Evolutionary conservation across 2,797 vertebrate genomes (phyloP).

Genomic region (Microctenopoma steveboyesi): DNA sequence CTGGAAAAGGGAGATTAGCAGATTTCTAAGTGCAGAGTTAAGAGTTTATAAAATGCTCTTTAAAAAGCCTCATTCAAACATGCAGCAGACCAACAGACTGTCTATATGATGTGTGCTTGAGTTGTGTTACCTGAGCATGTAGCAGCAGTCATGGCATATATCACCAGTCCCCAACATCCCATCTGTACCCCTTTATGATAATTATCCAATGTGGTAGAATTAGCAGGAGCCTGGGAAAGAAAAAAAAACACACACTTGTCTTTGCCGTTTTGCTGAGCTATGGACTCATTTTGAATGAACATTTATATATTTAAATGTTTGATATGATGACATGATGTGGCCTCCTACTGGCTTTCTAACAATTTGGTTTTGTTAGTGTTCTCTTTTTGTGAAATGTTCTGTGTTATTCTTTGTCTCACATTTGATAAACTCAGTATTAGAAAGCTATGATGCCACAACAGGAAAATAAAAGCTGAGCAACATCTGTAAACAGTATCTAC

Average conservation of each 20-base stretch:
- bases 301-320: background rate
- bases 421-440: background rate
- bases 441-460: background rate
- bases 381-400: background rate
- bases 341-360: background rate
- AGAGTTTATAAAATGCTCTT: background rate
- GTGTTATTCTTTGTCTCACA: background rate
- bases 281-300: too few relatives aligned
- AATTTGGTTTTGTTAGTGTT: background rate
- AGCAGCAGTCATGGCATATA: slow-evolving; percentile 94
- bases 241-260: background rate
- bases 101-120: background rate
- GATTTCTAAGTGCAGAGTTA: background rate
- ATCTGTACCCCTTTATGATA: slow-evolving; percentile 96
- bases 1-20: slow-evolving; percentile 69
- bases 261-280: background rate
- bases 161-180: slow-evolving; percentile 97
- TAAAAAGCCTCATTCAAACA: too few relatives aligned
- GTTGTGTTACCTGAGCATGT: slow-evolving; percentile 89
- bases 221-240: slow-evolving; percentile 84
- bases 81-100: too few relatives aligned
- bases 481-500: too few relatives aligned
- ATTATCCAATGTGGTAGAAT: slow-evolving; percentile 87
- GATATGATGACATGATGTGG: background rate
- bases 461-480: background rate